Percentiles rank a stretch among this genome's conserved stretches.
Conservation (phyloP, 2,888 invertebrate species). For the Oscheius sp. region DNA sequence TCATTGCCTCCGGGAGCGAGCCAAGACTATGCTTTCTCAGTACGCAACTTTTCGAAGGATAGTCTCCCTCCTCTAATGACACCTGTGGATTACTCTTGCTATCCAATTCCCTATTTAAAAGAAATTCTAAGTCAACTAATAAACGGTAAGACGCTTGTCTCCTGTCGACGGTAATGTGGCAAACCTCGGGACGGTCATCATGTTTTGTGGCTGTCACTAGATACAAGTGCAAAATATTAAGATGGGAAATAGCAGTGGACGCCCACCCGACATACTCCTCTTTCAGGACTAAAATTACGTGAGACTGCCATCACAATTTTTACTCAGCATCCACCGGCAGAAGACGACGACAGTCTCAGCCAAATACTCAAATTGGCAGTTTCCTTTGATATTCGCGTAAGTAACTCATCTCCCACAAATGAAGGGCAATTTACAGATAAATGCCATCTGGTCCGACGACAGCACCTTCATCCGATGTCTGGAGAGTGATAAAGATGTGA, state of each 20-base stretch:
- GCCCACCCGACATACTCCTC: too few relatives aligned
- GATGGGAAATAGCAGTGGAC: too few relatives aligned
- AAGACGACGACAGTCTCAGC: background rate
- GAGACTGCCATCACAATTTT: conserved; percentile 33
- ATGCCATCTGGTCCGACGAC: conserved; percentile 28
- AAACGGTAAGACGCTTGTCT: too few relatives aligned
- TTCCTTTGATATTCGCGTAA: conserved; percentile 29
- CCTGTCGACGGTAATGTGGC: too few relatives aligned
- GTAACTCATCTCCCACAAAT: background rate
- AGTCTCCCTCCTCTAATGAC: background rate
- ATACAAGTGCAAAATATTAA: too few relatives aligned
- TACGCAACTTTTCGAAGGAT: background rate
- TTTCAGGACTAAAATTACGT: background rate
- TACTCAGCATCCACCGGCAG: conserved; percentile 28
- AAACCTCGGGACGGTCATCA: too few relatives aligned
- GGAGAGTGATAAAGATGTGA: background rate
- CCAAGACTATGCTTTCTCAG: too few relatives aligned
- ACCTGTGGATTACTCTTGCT: background rate
- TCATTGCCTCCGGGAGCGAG: too few relatives aligned
- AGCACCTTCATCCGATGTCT: conserved; percentile 25
- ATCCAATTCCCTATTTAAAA: background rate
- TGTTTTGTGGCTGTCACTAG: too few relatives aligned
- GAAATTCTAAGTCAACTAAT: too few relatives aligned
- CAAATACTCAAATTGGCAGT: background rate
- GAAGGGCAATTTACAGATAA: conserved; percentile 26